phyloP scores from a whole-genome alignment of 2,888 invertebrate species.

The Drosophila sordidula region DNA sequence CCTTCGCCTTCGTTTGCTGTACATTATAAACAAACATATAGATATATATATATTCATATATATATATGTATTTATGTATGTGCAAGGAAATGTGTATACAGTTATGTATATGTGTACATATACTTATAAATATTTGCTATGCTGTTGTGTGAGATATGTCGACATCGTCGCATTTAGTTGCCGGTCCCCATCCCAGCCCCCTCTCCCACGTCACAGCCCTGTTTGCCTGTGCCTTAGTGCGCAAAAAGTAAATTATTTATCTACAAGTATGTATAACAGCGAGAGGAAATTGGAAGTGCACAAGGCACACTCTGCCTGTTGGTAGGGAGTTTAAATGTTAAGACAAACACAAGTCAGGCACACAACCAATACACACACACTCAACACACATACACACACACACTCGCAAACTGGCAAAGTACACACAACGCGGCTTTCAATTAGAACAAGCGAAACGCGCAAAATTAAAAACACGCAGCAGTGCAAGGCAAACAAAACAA shows the following conservation, averaged over 20 bases:
- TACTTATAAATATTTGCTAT: slow-evolving; percentile 71
- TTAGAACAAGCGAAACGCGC: slow-evolving; percentile 81
- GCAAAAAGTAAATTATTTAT: slow-evolving; percentile 82
- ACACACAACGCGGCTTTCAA: slow-evolving; percentile 79
- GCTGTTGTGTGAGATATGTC: slow-evolving; percentile 70
- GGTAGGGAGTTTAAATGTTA: slow-evolving; percentile 68
- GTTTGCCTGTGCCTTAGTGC: slow-evolving; percentile 79
- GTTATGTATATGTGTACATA: slow-evolving; percentile 39
- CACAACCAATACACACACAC: slow-evolving; percentile 26
- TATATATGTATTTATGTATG: slow-evolving; percentile 20
- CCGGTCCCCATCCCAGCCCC: slow-evolving; percentile 2
- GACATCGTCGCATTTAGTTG: slow-evolving; percentile 65
- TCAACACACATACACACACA: slow-evolving; percentile 13
- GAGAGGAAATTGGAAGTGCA: slow-evolving; percentile 70
- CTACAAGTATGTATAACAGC: slow-evolving; percentile 63
- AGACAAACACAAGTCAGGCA: slow-evolving; percentile 74
- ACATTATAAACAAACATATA: slow-evolving; percentile 75
- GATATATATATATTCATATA: slow-evolving; percentile 24
- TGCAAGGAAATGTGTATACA: slow-evolving; percentile 25
- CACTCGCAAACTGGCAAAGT: slow-evolving; percentile 31
- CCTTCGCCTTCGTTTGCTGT: slow-evolving; percentile 29
- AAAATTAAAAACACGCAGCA: slow-evolving; percentile 78
- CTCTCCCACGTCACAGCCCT: slow-evolving; percentile 17
- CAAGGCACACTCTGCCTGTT: slow-evolving; percentile 24
- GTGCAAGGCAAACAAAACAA: slow-evolving; percentile 70